Conservation (phyloP, 2,888 invertebrate species). For the Alsophila aescularia region DNA sequence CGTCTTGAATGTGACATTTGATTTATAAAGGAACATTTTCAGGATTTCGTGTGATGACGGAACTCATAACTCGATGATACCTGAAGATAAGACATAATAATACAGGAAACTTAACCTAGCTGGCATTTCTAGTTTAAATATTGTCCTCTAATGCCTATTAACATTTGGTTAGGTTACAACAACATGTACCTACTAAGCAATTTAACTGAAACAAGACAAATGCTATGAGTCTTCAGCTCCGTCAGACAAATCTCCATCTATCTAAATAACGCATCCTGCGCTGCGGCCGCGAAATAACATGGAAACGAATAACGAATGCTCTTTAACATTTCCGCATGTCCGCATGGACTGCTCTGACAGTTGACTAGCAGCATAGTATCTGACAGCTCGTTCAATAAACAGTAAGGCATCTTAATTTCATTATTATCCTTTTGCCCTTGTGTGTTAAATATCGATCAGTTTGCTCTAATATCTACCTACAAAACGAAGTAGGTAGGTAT, state of each 20-base stretch:
- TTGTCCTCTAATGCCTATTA: no score
- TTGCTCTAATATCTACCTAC: no score
- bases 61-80: no score
- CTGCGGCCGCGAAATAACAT: constrained; percentile 5
- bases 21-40: constrained; percentile 11
- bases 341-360: constrained; percentile 19
- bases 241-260: not conserved
- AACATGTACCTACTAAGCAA: no score
- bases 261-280: not conserved
- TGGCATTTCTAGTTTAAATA: no score
- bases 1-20: constrained; percentile 20
- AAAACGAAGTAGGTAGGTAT: no score
- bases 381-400: not conserved
- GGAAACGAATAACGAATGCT: constrained; percentile 8
- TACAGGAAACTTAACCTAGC: no score
- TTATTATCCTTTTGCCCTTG: no score
- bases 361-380: not conserved
- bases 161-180: no score
- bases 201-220: not conserved
- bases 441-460: no score
- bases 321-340: constrained; percentile 14
- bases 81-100: no score
- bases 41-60: not conserved
- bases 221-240: not conserved
- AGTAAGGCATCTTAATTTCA: not conserved